Evolutionary conservation across 2,113 vertebrate species (phyloP), one percentile per base, ranked within the genome.

Genomic region (Progne subis): DNA sequence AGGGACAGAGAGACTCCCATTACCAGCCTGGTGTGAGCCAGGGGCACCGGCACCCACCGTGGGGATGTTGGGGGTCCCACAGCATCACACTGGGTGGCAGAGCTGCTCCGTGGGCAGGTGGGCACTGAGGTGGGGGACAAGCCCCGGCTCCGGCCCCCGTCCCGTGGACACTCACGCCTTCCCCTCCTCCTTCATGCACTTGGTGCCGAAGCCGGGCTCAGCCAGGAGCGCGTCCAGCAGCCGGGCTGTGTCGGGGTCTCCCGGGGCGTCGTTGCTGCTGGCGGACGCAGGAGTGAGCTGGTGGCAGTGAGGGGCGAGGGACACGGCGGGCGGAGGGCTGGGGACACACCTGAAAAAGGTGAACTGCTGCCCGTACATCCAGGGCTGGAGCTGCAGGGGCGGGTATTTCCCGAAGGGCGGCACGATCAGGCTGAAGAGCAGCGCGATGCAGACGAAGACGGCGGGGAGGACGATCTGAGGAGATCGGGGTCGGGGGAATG

Each of bases 311-410:
- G 37, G 37, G 9, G 19, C 8, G 1, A 5, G 5, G 41, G 13
- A 5, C 46, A 18, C 1, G 28, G 31, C 4, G 47, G n/a, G 12
- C 60, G 8, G 5, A 32, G 25, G 20, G 53, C 6, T 11, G 70
- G 25, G 26, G 14, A 24, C 86, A 1, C 94, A 99, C 99, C 99
- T 99, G 97, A 99, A 98, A 94, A 99, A 99, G 63, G 98, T 99
- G 94, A 98, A 98, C 96, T 99, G 99, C 11, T 98, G 90, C 14
- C 98, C 98, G 0, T 99, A 99, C 98, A 99, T 98, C 97, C 97
- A 97, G 5, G 99, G 99, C 74, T 98, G 98, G 18, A 99, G 98
- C 70, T 86, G 82, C 59, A 99, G 98, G 0, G 98, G 63, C 0
- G 99, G 99, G 92, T 99, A 99, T 61, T 97, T 97, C 67, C 98